Evolutionary conservation across 1,140 invertebrate genomes (phyloP), one percentile per base, ranked within the genome.

Genomic region (Zaprionus ghesquierei): DNA sequence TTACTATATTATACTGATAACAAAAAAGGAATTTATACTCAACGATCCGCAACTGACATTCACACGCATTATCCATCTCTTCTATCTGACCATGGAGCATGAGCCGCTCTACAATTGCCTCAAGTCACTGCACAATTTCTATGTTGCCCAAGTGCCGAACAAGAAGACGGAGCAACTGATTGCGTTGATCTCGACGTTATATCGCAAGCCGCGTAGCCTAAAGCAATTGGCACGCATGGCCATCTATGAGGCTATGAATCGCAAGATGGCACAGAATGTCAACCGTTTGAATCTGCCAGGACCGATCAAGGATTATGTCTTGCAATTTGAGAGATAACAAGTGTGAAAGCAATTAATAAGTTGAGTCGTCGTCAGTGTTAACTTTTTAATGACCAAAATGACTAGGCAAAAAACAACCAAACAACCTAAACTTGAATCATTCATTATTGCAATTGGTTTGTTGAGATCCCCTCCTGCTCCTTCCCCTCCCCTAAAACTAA

Each of bases 31-130:
- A 85, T 94, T 95, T 75, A 93, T 95, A 61, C 92, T 95, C 35
- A 93, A 94, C 33, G 95, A 95, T 90, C 93, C 94, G 4, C 92
- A 94, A 38, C 92, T 94, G 73, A 93, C 93, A 35, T 95, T 95
- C 90, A 93, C 94, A 9, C 93, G 94, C 54, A 93, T 96, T 23
- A 94, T 96, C 27, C 93, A 93, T 91, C 92, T 96, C 5, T 96
- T 95, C 85, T 95, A 95, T 86, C 92, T 94, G 38, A 93, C 94
- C 27, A 96, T 96, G 95, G 93, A 95, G 69, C 95, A 96, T 81
- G 93, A 93, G 77, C 93, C 94, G 31, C 92, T 95, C 29, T 95
- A 94, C 78, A 93, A 93, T 75, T 95, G 94, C 81, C 92, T 95
- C 23, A 94, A 93, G 73, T 93, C 93, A 23, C 92, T 95, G 70